Evolutionary conservation across 2,797 vertebrate genomes (phyloP), one percentile per base, ranked within the genome.

Genomic region (Capromys pilorides): DNA sequence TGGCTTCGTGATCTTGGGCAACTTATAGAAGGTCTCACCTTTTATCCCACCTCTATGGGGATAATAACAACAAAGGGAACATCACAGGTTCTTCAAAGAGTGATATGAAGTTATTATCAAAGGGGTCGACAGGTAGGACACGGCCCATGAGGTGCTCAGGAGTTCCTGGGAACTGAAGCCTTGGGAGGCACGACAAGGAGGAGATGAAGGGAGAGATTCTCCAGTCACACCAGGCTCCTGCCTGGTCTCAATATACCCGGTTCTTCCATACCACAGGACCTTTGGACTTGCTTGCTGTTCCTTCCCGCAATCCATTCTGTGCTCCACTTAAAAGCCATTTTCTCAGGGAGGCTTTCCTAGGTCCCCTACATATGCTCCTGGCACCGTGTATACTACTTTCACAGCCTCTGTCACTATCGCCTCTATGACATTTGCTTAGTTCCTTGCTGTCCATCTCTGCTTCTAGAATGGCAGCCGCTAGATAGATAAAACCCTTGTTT

Each of bases 291-390:
- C 67, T 2, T 21, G 75, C 80, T 59, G 6, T 61, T 86, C 28
- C 24, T 19, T 90, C 26, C 79, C 57, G 51, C 59, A n/a, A 69
- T 80, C 90, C 59, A 51, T 86, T 79, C 64, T 66, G 39, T 13
- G 39, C 14, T 89, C 66, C 57, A 57, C 64, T 95, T 93, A 96
- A 91, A 94, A 57, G 66, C 73, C 64, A 86, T 21, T 33, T 36
- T 73, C 41, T 73, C 90, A 39, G 69, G 61, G 51, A 90, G 69
- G 82, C 33, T 69, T 69, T 83, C 51, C 89, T 33, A 19, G 16
- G 18, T n/a, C 19, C 14, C 16, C 31, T 24, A 18, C 57, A 45
- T 39, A 57, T 26, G 21, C 7, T 54, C 71, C 75, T 67, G 64
- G 54, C 39, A 14, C 45, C 88, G 33, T 66, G 31, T 39, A 71